Conservation (phyloP, 2,797 vertebrate species). For the Naso thynnoides region DNA sequence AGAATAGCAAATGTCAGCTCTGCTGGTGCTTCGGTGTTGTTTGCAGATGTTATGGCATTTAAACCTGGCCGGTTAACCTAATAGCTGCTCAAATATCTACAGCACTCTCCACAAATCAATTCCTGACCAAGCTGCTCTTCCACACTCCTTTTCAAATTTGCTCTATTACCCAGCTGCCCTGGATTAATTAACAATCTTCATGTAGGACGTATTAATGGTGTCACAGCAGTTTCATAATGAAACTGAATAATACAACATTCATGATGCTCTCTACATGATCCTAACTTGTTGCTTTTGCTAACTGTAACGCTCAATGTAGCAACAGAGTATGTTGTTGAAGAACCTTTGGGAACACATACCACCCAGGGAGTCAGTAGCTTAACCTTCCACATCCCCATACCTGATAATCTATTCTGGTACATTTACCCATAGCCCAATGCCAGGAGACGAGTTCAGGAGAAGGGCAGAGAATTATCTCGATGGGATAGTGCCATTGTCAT, state of each 20-base stretch:
- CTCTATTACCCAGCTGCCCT: slow-evolving; percentile 12
- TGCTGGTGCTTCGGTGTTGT: slow-evolving; percentile 32
- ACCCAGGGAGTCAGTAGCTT: slow-evolving; percentile 56
- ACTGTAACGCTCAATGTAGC: slow-evolving; percentile 28
- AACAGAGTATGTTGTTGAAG: slow-evolving; percentile 39
- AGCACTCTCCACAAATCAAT: slow-evolving; percentile 32
- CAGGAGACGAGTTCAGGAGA: slow-evolving; percentile 59
- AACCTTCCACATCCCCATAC: slow-evolving; percentile 48
- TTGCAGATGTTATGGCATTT: slow-evolving; percentile 76
- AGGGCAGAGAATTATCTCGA: slow-evolving; percentile 66
- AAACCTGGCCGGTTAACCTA: slow-evolving; percentile 50
- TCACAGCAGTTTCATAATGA: slow-evolving; percentile 13
- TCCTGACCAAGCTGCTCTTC: slow-evolving; percentile 17
- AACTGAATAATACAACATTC: slow-evolving; percentile 11
- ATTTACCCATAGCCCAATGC: slow-evolving; percentile 40
- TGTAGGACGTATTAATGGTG: neutral
- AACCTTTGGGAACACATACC: slow-evolving; percentile 33
- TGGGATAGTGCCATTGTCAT: slow-evolving; percentile 31
- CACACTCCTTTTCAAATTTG: slow-evolving; percentile 29
- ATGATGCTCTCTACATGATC: slow-evolving; percentile 21
- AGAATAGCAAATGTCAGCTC: slow-evolving; percentile 73
- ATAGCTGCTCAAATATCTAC: slow-evolving; percentile 52
- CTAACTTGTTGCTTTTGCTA: slow-evolving; percentile 31
- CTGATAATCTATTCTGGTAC: slow-evolving; percentile 64
- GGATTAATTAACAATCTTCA: slow-evolving; percentile 4